Base-by-base conservation (phyloP, 1,140 invertebrate species). In the Vollenhovia emeryi region DNA sequence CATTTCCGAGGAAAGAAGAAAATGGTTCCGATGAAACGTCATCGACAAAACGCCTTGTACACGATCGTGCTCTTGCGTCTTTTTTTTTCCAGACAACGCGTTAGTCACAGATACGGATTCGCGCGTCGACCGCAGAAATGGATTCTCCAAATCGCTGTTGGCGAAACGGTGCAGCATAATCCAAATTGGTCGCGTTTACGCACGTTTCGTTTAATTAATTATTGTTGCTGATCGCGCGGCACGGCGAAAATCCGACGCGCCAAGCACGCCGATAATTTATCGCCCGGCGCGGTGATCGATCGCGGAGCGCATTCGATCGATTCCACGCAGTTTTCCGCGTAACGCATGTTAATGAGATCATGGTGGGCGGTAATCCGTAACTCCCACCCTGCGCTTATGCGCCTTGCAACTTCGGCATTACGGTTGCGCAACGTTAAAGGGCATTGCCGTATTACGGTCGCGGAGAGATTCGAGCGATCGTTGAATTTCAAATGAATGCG, bases 401-500 rank as follows among this genome's bases (percentile, higher is more conserved):
- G 13, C 24, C 66, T 43, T 71, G 66, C 64, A 71, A 57, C 78
- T 80, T 69, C 55, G 64, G 13, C 50, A 71, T 69, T 80, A 55
- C 62, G 21, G 43, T 79, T 79, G 60, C 30, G 66, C 50, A 82
- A 82, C 52, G 78, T 71, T 82, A 82, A 82, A 82, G 50, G 66
- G 78, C 78, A 82, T 13, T 36, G 64, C 18, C 45, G 76, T 43
- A 48, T 69, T 69, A 80, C 64, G 33, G 48, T 30, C 62, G 59
- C 24, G 7, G 48, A 21, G 78, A 80, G 48, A 71, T 71, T 71
- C 64, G 36, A 43, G 78, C 66, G 66, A 82, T 82, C 78, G 50
- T 82, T 82, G 66, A 82, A 82, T 82, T 43, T 82, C 64, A 71
- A 82, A 82, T 82, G 78, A 82, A 82, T 68, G 18, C 18, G 66